Conservation (phyloP, 2,888 invertebrate genomes). For the Scaptomyza parva region DNA sequence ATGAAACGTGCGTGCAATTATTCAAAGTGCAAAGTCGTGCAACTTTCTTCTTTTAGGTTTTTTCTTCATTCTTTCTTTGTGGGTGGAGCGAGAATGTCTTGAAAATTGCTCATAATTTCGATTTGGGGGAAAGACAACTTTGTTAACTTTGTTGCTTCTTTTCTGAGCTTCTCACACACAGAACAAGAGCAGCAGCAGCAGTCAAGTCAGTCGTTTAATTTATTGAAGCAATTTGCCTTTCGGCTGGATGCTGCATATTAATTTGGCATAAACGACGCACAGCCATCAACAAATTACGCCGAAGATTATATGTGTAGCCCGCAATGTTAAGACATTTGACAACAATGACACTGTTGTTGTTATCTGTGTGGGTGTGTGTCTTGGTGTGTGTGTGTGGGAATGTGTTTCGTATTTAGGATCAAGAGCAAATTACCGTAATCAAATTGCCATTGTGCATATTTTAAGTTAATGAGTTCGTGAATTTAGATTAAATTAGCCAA, state of each 20-base stretch:
- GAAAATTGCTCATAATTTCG: constrained; percentile 67
- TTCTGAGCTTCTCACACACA: constrained; percentile 23
- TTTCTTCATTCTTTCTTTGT: not conserved
- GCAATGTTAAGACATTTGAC: constrained; percentile 51
- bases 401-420: constrained; percentile 58
- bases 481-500: constrained; percentile 67
- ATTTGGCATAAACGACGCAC: constrained; percentile 74
- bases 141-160: constrained; percentile 57
- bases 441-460: constrained; percentile 80
- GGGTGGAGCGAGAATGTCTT: not conserved
- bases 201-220: constrained; percentile 63
- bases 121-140: constrained; percentile 59
- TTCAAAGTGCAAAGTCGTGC: constrained; percentile 70
- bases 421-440: constrained; percentile 79
- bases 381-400: constrained; percentile 17
- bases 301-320: constrained; percentile 59
- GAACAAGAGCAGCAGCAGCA: no score
- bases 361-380: constrained; percentile 1
- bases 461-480: constrained; percentile 76
- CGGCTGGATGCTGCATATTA: constrained; percentile 68
- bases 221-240: constrained; percentile 73
- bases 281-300: constrained; percentile 69
- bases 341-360: constrained; percentile 31
- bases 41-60: constrained; percentile 28
- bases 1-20: constrained; percentile 68